Percentiles rank a stretch among this genome's conserved stretches.
Conservation (phyloP, 2,888 invertebrate species). For the Steinernema carpocapsae region DNA sequence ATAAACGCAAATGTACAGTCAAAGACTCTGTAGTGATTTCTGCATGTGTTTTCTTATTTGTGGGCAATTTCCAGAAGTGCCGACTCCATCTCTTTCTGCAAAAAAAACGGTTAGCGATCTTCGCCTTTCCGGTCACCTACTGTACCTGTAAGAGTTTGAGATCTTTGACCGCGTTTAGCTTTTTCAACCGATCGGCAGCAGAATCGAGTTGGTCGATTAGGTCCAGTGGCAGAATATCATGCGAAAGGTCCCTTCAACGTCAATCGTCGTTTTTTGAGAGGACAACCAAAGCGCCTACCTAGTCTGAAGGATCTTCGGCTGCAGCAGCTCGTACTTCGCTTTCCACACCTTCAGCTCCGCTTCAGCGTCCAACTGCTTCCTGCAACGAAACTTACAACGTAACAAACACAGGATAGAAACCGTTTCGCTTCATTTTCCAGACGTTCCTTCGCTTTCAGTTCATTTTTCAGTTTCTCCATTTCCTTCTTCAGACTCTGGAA, state of each 20-base stretch:
- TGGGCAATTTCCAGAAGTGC: conserved; percentile 29
- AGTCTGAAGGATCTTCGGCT: background rate
- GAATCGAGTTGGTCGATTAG: conserved; percentile 29
- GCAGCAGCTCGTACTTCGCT: background rate
- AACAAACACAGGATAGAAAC: background rate
- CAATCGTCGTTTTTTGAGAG: background rate
- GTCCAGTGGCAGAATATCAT: background rate
- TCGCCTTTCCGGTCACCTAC: background rate
- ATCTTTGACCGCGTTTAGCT: conserved; percentile 26
- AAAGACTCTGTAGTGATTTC: background rate
- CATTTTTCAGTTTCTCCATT: conserved; percentile 50
- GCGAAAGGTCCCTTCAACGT: background rate
- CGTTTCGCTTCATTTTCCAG: background rate
- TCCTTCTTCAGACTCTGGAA: conserved; percentile 46
- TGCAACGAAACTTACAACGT: background rate
- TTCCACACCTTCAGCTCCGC: conserved; percentile 22
- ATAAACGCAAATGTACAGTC: background rate
- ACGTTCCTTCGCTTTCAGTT: conserved; percentile 42
- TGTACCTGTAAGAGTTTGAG: conserved; percentile 24
- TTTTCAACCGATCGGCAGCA: conserved; percentile 19
- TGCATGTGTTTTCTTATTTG: background rate
- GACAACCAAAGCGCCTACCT: background rate
- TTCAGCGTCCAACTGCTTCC: conserved; percentile 5
- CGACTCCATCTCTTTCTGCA: conserved; percentile 28
- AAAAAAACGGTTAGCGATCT: background rate